Evolutionary conservation across 2,797 vertebrate species (phyloP).

Genomic region (Tenualosa thibaudeaui): DNA sequence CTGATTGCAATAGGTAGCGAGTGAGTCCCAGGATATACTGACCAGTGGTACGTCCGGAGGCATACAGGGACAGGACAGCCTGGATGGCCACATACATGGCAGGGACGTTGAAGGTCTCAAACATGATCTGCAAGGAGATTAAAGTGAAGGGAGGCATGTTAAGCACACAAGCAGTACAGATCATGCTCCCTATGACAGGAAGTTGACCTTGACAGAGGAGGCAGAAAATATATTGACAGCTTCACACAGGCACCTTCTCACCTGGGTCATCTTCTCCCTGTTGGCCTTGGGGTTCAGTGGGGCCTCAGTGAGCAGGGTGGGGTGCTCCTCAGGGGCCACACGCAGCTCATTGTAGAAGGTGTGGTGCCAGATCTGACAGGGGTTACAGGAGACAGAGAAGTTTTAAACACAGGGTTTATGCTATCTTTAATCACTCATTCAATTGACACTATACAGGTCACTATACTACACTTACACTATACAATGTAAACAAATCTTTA

Average conservation of each 20-base stretch:
- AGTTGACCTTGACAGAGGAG: background rate
- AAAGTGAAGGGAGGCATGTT: background rate
- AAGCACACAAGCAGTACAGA: background rate
- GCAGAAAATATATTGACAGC: background rate
- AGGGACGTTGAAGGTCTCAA: slow-evolving; percentile 84
- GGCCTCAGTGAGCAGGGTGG: slow-evolving; percentile 95
- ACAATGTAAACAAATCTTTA: no score
- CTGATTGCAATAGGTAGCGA: background rate
- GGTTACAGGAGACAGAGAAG: background rate
- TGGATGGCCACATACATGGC: slow-evolving; percentile 83
- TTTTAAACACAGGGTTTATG: background rate
- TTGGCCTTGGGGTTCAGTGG: slow-evolving; percentile 98
- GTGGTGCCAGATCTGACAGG: slow-evolving; percentile 94
- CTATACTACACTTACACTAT: no score
- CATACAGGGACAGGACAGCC: slow-evolving; percentile 82
- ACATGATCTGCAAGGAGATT: slow-evolving; percentile 73
- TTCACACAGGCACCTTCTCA: slow-evolving; percentile 40
- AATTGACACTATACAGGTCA: background rate
- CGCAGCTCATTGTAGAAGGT: slow-evolving; percentile 98
- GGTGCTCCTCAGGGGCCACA: slow-evolving; percentile 96
- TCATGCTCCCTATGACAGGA: background rate
- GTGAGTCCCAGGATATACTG: slow-evolving; percentile 50
- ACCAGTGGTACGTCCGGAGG: slow-evolving; percentile 84
- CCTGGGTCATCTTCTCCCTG: slow-evolving; percentile 99
- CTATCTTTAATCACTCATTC: background rate